phyloP scores from a whole-genome alignment of 2,888 invertebrate genomes.

The Pristionchus arcanus region DNA sequence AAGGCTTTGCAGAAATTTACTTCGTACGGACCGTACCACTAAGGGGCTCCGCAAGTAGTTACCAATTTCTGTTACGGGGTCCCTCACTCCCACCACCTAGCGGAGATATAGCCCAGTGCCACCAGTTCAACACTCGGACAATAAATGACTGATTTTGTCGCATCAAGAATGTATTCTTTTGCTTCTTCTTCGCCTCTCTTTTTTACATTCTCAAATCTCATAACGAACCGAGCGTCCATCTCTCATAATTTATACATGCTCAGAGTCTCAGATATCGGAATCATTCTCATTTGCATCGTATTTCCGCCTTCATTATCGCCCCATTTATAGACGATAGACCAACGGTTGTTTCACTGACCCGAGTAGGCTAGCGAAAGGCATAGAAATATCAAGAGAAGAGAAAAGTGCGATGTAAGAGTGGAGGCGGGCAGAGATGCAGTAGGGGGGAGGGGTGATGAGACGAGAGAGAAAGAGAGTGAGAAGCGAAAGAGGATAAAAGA shows the following conservation, averaged over 20 bases:
- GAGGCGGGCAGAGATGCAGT: slow-evolving; percentile 4
- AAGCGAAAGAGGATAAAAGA: background rate
- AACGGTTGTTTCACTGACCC: background rate
- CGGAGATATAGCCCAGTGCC: no score
- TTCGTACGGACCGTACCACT: no score
- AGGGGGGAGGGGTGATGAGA: background rate
- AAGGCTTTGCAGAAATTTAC: no score
- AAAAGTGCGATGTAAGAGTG: slow-evolving; percentile 48
- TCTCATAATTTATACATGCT: no score
- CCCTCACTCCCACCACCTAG: no score
- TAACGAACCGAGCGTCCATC: background rate
- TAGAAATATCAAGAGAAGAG: slow-evolving; percentile 6
- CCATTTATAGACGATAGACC: background rate
- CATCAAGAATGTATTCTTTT: no score
- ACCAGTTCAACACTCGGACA: no score
- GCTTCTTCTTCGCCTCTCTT: no score
- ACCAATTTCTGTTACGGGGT: no score
- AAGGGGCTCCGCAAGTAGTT: no score
- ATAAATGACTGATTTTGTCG: no score
- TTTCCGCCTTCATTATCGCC: background rate
- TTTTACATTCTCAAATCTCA: background rate
- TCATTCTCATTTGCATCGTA: background rate
- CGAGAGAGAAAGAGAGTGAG: background rate
- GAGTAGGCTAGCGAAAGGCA: background rate
- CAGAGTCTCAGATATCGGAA: background rate